Base-by-base conservation (phyloP, 1,140 invertebrate species). In the Rhynchophorus ferrugineus region DNA sequence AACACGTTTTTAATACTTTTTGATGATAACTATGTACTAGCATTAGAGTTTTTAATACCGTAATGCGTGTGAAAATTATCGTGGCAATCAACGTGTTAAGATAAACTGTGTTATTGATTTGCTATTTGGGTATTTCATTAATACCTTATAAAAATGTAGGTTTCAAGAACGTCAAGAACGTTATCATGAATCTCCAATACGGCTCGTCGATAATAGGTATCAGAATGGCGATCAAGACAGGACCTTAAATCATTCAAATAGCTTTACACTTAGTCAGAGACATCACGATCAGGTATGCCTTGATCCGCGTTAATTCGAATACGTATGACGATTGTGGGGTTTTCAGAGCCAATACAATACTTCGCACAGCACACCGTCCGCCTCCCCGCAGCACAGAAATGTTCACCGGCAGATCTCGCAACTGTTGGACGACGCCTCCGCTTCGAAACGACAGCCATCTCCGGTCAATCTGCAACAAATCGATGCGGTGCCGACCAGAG, bases 381-480 rank as follows among this genome's bases (percentile, higher is more conserved):
- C 66, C 9, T 69, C 65, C n/a, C 68, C 68, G 11, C 67, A 69
- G 56, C 68, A 69, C 21, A 56, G 62, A 37, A 66, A 64, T 37
- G 57, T 68, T 8, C 68, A 69, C 53, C 50, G 65, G 43, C 65
- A 69, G 55, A 67, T 69, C n/a, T 68, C 68, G n/a, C 68, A 71
- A 43, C 47, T 70, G 41, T 56, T 69, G 52, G 63, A 69, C 24
- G 62, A 65, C 18, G 38, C 45, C 5, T 22, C 45, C 2, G 21
- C 36, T 13, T 45, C 46, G 18, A 52, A 56, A 44, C 46, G 54
- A 11, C 50, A 56, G 42, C 11, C 45, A 34, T 36, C 55, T 5
- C 51, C 56, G n/a, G 49, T 57, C 22, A 58, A 47, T 36, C 38
- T 60, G 7, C 55, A 60, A 49, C 53, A 51, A 21, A 52, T 56